Evolutionary conservation across 1,140 invertebrate genomes (phyloP), one percentile per base, ranked within the genome.

Genomic region (Bombus superbus): DNA sequence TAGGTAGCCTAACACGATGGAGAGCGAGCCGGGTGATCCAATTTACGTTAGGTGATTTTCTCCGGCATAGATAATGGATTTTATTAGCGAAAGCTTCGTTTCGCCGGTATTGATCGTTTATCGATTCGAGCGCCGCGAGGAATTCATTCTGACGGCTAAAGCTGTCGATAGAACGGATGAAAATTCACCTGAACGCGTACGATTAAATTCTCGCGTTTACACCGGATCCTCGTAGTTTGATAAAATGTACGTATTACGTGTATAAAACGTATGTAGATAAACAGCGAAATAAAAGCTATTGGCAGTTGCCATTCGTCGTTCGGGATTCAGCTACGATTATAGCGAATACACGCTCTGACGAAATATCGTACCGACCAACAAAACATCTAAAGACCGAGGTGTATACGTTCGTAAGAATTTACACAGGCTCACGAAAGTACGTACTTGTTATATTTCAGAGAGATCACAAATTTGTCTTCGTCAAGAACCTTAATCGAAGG

Each of bases 1-100:
- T 92, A 88, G 73, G 47, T 79, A 35, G 42, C 59, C 47, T n/a
- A 83, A 90, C 76, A 77, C 78, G 15, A 47, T 69, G 40, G 28
- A 42, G 9, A 89, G 40, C 64, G 42, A 81, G 42, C 69, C 35
- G 25, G 57, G n/a, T 72, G 80, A 88, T 64, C 74, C 71, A 85
- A 80, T 69, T 81, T 85, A 72, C 44, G 69, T 81, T 85, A 85
- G 78, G 59, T 68, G 71, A 85, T 81, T 74, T 81, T 42, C 28
- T 81, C 81, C 71, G 32, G 78, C 78, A 59, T 68, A 59, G 71
- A 74, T 85, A 83, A 83, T 62, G 81, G 47, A 86, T 77, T 83
- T 83, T 64, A 77, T 83, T 86, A 83, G 53, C 57, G 66, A 38
- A 59, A 82, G 69, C 74, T 83, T 72, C 73, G 53, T 69, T 44